These are phyloP conservation scores for Oncopeltus fasciatus DNA, from an alignment of 1,140 invertebrate species.

Conservation along the genomic window DNA sequence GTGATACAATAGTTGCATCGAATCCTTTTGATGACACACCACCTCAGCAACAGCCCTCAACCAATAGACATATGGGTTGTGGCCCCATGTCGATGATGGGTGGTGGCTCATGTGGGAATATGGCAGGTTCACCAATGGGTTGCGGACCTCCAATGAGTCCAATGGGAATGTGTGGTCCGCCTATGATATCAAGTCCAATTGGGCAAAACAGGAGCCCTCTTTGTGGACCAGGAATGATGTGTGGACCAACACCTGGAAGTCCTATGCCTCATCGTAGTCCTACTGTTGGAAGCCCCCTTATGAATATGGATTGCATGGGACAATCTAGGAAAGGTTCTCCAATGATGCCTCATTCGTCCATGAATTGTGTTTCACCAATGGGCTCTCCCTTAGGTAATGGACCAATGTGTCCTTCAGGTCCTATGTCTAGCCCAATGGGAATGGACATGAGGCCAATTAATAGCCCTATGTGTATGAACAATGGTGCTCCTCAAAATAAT, in stretches of 20 bases:
- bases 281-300: constrained; percentile 24
- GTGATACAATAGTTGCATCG: constrained; percentile 83
- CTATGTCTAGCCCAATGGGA: constrained; percentile 37
- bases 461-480: constrained; percentile 20
- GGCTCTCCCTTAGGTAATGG: constrained; percentile 27
- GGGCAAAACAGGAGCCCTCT: constrained; percentile 22
- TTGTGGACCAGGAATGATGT: constrained; percentile 23
- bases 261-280: constrained; percentile 26
- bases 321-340: constrained; percentile 25
- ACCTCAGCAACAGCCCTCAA: constrained; percentile 29
- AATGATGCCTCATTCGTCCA: constrained; percentile 21
- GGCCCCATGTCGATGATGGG: constrained; percentile 35
- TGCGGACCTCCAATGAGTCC: constrained; percentile 34
- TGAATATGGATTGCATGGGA: constrained; percentile 21
- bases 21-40: constrained; percentile 92
- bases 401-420: constrained; percentile 25
- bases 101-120: constrained; percentile 41
- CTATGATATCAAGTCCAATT: constrained; percentile 54
- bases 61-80: constrained; percentile 47
- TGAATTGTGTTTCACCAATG: constrained; percentile 27
- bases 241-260: constrained; percentile 31
- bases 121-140: constrained; percentile 31
- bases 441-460: constrained; percentile 33
- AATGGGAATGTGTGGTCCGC: constrained; percentile 47
- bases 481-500: constrained; percentile 17